Evolutionary conservation across 2,113 vertebrate genomes (phyloP).

Genomic region (Steatornis caripensis): DNA sequence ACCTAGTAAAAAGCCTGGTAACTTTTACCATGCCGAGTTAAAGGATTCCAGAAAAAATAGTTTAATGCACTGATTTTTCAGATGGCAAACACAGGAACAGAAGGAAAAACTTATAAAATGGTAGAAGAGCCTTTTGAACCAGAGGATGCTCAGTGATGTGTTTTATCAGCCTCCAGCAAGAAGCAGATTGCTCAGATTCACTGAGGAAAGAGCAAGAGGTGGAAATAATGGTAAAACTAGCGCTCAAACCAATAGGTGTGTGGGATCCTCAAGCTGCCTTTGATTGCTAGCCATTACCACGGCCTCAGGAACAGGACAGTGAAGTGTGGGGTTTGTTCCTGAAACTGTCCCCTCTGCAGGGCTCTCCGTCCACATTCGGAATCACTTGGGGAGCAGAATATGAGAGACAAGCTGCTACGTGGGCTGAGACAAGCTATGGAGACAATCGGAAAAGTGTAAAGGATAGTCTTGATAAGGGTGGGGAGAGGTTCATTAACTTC

Average conservation of each 20-base stretch:
- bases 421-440: neutral
- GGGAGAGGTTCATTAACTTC: neutral
- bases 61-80: neutral
- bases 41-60: neutral
- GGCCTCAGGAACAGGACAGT: neutral
- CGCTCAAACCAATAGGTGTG: neutral
- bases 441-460: neutral
- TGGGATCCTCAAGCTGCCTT: neutral
- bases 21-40: neutral
- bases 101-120: neutral
- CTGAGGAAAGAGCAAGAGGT: neutral
- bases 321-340: neutral
- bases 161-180: neutral
- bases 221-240: neutral
- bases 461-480: neutral
- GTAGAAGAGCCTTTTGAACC: neutral
- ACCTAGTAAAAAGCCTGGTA: neutral
- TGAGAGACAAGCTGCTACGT: neutral
- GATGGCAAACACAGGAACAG: neutral
- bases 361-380: neutral
- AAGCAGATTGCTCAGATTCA: neutral
- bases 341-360: neutral
- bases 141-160: neutral
- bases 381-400: neutral
- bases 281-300: neutral